phyloP scores from a whole-genome alignment of 1,140 invertebrate species.

The Ylistrum balloti region DNA sequence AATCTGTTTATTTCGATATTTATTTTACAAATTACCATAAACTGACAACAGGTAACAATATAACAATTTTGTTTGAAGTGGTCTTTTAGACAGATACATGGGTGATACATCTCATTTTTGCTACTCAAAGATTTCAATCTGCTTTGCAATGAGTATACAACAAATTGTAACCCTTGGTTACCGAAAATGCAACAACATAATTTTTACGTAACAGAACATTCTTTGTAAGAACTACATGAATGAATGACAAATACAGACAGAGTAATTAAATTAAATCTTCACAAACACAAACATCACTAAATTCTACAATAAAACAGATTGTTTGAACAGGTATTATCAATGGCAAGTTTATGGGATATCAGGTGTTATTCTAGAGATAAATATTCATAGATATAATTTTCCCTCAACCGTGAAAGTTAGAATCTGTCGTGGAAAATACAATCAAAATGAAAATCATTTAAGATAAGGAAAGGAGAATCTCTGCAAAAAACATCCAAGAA shows the following conservation, averaged over 20 bases:
- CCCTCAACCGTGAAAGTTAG: too few relatives aligned
- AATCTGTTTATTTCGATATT: not conserved
- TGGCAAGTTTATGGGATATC: too few relatives aligned
- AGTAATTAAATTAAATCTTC: too few relatives aligned
- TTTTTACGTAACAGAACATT: not conserved
- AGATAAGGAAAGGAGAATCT: too few relatives aligned
- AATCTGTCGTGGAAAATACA: too few relatives aligned
- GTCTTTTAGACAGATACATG: constrained; percentile 25
- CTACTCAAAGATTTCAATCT: not conserved
- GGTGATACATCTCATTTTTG: not conserved
- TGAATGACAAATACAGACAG: not conserved
- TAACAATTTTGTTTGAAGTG: constrained; percentile 19
- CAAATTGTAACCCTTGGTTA: not conserved
- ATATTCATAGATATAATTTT: too few relatives aligned
- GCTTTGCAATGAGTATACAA: not conserved
- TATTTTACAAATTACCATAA: constrained; percentile 40
- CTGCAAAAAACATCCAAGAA: too few relatives aligned
- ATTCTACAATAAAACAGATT: too few relatives aligned
- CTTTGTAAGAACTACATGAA: not conserved
- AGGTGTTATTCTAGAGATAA: too few relatives aligned
- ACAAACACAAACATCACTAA: too few relatives aligned
- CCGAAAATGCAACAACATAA: not conserved
- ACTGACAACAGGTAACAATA: constrained; percentile 3
- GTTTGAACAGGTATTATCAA: too few relatives aligned
- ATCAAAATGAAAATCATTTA: too few relatives aligned